Conservation (phyloP, 1,140 invertebrate species). For the Leptinotarsa undecemlineata region DNA sequence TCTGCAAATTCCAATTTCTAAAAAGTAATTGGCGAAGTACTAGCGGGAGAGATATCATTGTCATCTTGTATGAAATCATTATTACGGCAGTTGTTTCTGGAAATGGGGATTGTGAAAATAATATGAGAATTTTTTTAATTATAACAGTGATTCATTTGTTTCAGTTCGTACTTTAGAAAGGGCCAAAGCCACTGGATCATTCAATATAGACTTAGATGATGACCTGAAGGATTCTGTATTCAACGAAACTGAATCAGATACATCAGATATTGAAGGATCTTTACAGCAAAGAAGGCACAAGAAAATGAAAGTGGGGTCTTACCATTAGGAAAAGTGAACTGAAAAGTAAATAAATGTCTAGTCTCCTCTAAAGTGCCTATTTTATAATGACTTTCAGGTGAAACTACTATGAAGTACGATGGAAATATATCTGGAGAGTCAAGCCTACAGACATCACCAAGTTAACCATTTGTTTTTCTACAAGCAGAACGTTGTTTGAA, state of each 20-base stretch:
- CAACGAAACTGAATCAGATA: constrained; percentile 58
- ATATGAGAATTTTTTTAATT: no score
- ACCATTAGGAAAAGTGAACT: constrained; percentile 23
- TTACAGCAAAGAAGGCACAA: constrained; percentile 54
- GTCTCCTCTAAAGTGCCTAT: background rate
- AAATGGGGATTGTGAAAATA: no score
- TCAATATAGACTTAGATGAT: constrained; percentile 58
- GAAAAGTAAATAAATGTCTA: background rate
- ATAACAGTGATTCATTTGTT: constrained; percentile 38
- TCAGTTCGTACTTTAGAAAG: constrained; percentile 72
- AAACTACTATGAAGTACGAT: no score
- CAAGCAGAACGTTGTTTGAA: background rate
- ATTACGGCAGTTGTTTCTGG: no score
- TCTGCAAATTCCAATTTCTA: no score
- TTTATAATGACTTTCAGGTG: no score
- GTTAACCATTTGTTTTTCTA: background rate
- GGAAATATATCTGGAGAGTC: no score
- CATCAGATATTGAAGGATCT: constrained; percentile 57
- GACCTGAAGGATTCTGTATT: constrained; percentile 46
- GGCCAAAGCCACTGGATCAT: constrained; percentile 69
- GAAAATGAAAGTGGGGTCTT: constrained; percentile 52
- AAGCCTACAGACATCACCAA: no score
- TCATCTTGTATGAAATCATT: no score
- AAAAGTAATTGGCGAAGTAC: no score
- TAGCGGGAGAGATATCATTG: no score